Percentiles rank a stretch among this genome's conserved stretches.
These are phyloP conservation scores for Halocynthia roretzi DNA, from an alignment of 23 tunicate genomes.

Conservation along the genomic window DNA sequence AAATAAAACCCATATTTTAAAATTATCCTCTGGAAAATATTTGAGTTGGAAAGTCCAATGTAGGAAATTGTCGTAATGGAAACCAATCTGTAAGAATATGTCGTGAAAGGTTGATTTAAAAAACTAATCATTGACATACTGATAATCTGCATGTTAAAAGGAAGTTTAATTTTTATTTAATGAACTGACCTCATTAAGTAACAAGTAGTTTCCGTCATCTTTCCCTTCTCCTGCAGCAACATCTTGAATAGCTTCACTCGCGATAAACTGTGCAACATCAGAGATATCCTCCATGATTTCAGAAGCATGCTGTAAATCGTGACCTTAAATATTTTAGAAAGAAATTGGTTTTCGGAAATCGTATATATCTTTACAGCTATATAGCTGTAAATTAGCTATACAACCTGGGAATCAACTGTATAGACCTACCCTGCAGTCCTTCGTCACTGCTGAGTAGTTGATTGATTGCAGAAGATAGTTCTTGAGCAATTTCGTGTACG, in stretches of 20 bases:
- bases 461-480: not conserved
- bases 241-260: not conserved
- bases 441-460: not conserved
- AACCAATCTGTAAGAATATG: too few relatives aligned
- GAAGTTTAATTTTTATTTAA: too few relatives aligned
- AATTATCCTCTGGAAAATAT: too few relatives aligned
- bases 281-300: conserved; percentile 4
- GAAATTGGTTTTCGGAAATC: too few relatives aligned
- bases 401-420: not conserved
- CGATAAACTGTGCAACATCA: not conserved
- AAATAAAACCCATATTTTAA: too few relatives aligned
- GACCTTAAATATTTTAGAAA: too few relatives aligned
- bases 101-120: too few relatives aligned
- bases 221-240: not conserved
- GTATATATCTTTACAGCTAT: not conserved
- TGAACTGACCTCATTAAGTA: not conserved
- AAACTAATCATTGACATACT: too few relatives aligned
- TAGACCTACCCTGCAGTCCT: not conserved
- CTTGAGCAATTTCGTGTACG: conserved; percentile 6
- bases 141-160: too few relatives aligned
- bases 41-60: too few relatives aligned
- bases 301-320: not conserved
- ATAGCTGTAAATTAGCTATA: not conserved
- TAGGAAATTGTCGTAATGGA: too few relatives aligned
- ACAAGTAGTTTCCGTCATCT: not conserved